Base-by-base conservation (phyloP, 2,888 invertebrate genomes). In the Exocentrus adspersus region DNA sequence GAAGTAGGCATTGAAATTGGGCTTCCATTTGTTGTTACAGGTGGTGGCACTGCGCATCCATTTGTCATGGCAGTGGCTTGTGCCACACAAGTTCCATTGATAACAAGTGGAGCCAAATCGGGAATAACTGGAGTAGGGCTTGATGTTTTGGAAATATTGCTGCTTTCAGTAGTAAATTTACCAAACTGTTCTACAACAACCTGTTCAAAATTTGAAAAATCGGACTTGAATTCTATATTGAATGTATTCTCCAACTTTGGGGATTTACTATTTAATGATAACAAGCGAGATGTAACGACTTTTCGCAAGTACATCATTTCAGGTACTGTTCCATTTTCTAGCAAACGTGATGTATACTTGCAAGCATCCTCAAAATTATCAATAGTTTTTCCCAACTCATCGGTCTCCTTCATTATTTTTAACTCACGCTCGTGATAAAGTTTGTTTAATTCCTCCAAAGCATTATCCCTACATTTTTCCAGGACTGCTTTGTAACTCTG, bases 331-430 rank as follows among this genome's bases (percentile, higher is more conserved):
- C 95, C 95, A 77, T 92, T 90, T 69, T 92, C 91, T 62, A 95
- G 84, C 48, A 96, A 87, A 72, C 93, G 88, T 12, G 90, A 87
- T 0, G 95, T 91, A 79, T 95, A 97, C 75, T 91, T 90, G 78
- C 92, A 92, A 7, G 95, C 95, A 78, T 93, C 92, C 77, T 94
- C 93, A 67, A 96, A 90, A 75, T 92, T 90, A 68, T 91, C 92
- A 67, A 92, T 90, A 2, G 91, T 92, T 79, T 93, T 94, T 75
- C 93, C 94, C 59, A 95, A 89, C 45, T 78, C 76, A 78, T 93
- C 92, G 78, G 92, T 90, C 66, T 92, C 86, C 79, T 95, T 95
- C 95, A 96, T 96, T 30, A 96, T 91, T 81, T 92, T 91, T 37
- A 96, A 85, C 82, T 95, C 95, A 65, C 94, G 89, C 77, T 92